These are phyloP conservation scores for Tetragonula clypearis DNA, from an alignment of 1,140 invertebrate genomes.

Conservation along the genomic window DNA sequence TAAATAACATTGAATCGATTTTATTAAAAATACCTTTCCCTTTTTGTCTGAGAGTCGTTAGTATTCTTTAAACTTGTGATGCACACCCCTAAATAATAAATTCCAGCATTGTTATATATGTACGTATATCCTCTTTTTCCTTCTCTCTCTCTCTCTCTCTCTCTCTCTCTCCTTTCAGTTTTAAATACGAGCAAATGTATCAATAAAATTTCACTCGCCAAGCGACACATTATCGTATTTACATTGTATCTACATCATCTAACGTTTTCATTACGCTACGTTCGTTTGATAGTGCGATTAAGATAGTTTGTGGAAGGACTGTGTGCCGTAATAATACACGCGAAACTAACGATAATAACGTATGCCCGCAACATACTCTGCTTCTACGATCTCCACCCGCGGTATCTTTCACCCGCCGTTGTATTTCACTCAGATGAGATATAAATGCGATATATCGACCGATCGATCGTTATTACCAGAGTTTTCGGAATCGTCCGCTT, in stretches of 20 bases:
- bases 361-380: slow-evolving; percentile 34
- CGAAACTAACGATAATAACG: slow-evolving; percentile 47
- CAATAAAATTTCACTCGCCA: slow-evolving; percentile 44
- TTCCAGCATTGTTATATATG: background rate
- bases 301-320: slow-evolving; percentile 43
- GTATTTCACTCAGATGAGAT: slow-evolving; percentile 33
- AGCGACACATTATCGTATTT: slow-evolving; percentile 37
- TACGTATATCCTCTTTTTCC: background rate
- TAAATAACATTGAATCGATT: background rate
- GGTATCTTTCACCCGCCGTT: slow-evolving; percentile 36
- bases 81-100: background rate
- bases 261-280: slow-evolving; percentile 28
- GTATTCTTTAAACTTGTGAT: background rate
- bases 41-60: background rate
- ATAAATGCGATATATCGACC: slow-evolving; percentile 34
- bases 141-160: background rate
- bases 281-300: slow-evolving; percentile 36
- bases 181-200: slow-evolving; percentile 32
- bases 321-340: slow-evolving; percentile 39
- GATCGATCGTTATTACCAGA: slow-evolving; percentile 37
- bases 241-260: slow-evolving; percentile 40
- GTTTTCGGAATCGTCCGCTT: background rate
- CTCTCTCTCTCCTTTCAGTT: background rate
- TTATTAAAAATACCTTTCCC: slow-evolving; percentile 10
- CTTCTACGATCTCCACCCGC: slow-evolving; percentile 15